phyloP scores from a whole-genome alignment of 1,140 invertebrate species.

The Drosophila auraria region DNA sequence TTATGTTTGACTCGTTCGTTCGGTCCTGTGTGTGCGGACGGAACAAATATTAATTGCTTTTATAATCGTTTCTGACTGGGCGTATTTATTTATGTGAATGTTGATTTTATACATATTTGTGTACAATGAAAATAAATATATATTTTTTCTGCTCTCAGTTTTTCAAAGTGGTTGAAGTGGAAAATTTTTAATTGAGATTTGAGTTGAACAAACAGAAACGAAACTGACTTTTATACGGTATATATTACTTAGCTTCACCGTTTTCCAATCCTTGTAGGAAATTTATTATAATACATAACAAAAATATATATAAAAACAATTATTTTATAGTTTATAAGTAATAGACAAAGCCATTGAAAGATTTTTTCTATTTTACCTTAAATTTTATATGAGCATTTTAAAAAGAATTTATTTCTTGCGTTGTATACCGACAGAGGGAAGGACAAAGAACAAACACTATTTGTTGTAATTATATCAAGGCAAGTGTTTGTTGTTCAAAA shows the following conservation, averaged over 20 bases:
- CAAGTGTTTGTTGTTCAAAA: not conserved
- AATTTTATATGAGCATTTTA: too few species aligned
- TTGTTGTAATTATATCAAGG: not conserved
- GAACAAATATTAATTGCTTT: slow-evolving; percentile 65
- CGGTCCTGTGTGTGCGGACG: slow-evolving; percentile 1
- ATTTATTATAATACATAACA: not conserved
- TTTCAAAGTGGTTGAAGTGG: slow-evolving; percentile 28
- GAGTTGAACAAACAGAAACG: slow-evolving; percentile 14
- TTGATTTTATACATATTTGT: slow-evolving; percentile 24
- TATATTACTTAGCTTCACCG: not conserved
- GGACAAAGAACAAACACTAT: too few species aligned
- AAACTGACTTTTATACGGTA: slow-evolving; percentile 15
- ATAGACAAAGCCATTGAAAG: not conserved
- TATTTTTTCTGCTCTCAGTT: not conserved
- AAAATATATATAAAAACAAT: too few species aligned
- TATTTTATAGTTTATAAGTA: not conserved
- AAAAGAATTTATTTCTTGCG: too few species aligned
- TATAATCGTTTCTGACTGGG: slow-evolving; percentile 53
- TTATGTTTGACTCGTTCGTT: slow-evolving; percentile 47
- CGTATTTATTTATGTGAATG: slow-evolving; percentile 49
- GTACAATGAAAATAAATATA: slow-evolving; percentile 11
- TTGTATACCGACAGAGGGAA: too few species aligned
- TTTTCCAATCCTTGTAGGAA: not conserved
- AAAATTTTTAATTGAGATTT: slow-evolving; percentile 39
- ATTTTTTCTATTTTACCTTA: not conserved